A percentile compares a stretch with the other conserved stretches of the same genome.
Evolutionary conservation across 2,888 invertebrate species (phyloP).

Genomic region (Vanessa cardui): DNA sequence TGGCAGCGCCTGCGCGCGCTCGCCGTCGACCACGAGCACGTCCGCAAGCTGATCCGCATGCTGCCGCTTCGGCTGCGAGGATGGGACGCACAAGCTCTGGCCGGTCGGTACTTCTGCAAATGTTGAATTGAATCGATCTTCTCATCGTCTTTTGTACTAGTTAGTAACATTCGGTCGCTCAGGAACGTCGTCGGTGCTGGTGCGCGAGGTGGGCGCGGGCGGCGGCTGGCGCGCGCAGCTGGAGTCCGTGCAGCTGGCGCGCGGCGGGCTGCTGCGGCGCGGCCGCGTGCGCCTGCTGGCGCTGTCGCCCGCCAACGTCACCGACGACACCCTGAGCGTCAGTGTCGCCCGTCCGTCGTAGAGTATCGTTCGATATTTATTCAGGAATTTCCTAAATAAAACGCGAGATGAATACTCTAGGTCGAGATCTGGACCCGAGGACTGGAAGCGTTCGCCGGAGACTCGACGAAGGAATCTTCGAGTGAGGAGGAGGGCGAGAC

Average conservation of each 20-base stretch:
- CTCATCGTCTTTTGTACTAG: neutral
- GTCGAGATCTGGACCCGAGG: conserved; percentile 59
- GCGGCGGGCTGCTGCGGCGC: conserved; percentile 58
- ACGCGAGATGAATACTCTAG: conserved; percentile 33
- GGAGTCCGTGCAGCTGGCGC: conserved; percentile 60
- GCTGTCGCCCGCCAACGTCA: conserved; percentile 25
- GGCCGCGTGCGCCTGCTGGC: conserved; percentile 54
- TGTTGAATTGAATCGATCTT: neutral
- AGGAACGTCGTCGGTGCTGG: conserved; percentile 55
- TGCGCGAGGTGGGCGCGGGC: conserved; percentile 50
- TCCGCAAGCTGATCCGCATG: conserved; percentile 40
- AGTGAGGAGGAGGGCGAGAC: conserved; percentile 36
- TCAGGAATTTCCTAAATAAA: neutral
- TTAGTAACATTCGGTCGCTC: neutral
- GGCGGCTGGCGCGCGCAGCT: conserved; percentile 51
- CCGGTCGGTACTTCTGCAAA: conserved; percentile 37
- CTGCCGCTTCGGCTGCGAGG: conserved; percentile 46
- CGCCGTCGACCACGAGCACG: conserved; percentile 36
- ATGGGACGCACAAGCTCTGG: conserved; percentile 43
- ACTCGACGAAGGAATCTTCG: conserved; percentile 32
- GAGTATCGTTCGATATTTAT: neutral
- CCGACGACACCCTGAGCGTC: conserved; percentile 39
- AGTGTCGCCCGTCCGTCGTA: neutral
- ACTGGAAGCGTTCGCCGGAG: conserved; percentile 51
- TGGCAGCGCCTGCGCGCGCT: conserved; percentile 56